phyloP scores from a whole-genome alignment of 1,140 invertebrate species.

The Cydia strobilella region DNA sequence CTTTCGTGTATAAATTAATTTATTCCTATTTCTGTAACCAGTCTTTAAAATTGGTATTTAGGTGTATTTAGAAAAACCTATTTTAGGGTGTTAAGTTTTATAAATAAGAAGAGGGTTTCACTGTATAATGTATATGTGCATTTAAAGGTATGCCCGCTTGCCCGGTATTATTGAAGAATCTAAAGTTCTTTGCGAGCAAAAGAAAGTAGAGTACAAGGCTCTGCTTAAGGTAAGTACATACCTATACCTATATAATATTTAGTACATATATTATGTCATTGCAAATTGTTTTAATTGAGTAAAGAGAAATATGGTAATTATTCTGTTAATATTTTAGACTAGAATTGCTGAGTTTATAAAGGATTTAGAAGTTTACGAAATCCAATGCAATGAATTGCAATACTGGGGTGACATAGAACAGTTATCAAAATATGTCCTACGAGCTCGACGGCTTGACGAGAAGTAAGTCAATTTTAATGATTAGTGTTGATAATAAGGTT shows the following conservation, averaged over 20 bases:
- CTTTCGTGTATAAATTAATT: no score
- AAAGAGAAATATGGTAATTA: neutral
- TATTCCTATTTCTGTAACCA: no score
- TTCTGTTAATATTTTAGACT: slow-evolving; percentile 61
- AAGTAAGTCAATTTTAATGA: slow-evolving; percentile 73
- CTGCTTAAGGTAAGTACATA: slow-evolving; percentile 81
- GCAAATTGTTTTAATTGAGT: no score
- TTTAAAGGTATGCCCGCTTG: slow-evolving; percentile 85
- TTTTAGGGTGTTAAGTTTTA: neutral
- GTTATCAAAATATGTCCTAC: slow-evolving; percentile 91
- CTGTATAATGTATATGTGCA: slow-evolving; percentile 1
- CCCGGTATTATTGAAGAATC: slow-evolving; percentile 91
- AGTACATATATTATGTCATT: no score
- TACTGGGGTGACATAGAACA: slow-evolving; percentile 94
- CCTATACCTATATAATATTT: slow-evolving; percentile 35
- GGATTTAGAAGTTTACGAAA: slow-evolving; percentile 89
- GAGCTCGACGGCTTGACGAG: slow-evolving; percentile 87
- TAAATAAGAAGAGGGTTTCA: neutral
- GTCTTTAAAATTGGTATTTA: no score
- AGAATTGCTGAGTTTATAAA: slow-evolving; percentile 87
- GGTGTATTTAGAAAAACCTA: neutral
- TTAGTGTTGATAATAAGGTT: no score
- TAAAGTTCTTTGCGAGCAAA: slow-evolving; percentile 88
- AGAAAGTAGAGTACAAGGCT: slow-evolving; percentile 93
- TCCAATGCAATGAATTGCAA: slow-evolving; percentile 92